Percentiles rank a stretch among this genome's conserved stretches.
Conservation (phyloP, 2,797 vertebrate species). For the Taenioides sp. region DNA sequence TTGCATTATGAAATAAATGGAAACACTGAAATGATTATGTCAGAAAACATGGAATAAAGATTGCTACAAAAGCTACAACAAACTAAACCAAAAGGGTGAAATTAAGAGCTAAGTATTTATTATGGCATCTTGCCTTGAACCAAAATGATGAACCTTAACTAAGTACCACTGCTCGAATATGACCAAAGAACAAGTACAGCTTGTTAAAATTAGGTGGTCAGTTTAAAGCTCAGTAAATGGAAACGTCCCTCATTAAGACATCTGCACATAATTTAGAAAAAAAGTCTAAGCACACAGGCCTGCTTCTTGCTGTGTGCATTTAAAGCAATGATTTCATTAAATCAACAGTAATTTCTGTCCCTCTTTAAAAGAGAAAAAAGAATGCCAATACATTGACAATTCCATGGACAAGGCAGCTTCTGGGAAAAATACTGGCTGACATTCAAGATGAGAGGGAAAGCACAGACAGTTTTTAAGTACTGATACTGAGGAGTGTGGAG, state of each 20-base stretch:
- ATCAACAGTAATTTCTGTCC: conserved; percentile 55
- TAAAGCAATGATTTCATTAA: conserved; percentile 58
- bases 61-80: conserved; percentile 53
- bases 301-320: conserved; percentile 50
- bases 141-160: conserved; percentile 26
- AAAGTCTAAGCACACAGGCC: conserved; percentile 48
- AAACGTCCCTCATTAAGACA: conserved; percentile 57
- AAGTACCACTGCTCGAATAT: conserved; percentile 29
- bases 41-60: conserved; percentile 26
- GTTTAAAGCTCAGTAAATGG: conserved; percentile 23
- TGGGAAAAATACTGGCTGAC: conserved; percentile 80
- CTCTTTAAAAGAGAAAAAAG: conserved; percentile 58
- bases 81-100: conserved; percentile 41
- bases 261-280: conserved; percentile 46
- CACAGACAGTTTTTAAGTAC: conserved; percentile 57
- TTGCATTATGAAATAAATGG: conserved; percentile 7
- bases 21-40: conserved; percentile 11
- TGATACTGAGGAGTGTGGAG: conserved; percentile 77
- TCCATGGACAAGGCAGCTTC: conserved; percentile 76
- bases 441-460: conserved; percentile 61
- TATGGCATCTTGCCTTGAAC: conserved; percentile 14
- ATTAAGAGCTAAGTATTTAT: conserved; percentile 31
- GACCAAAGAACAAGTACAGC: conserved; percentile 23
- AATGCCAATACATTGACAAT: conserved; percentile 60
- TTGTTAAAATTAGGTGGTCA: conserved; percentile 11